These are phyloP conservation scores for Eustalomyia histrio DNA, from an alignment of 2,888 invertebrate genomes.

Conservation along the genomic window DNA sequence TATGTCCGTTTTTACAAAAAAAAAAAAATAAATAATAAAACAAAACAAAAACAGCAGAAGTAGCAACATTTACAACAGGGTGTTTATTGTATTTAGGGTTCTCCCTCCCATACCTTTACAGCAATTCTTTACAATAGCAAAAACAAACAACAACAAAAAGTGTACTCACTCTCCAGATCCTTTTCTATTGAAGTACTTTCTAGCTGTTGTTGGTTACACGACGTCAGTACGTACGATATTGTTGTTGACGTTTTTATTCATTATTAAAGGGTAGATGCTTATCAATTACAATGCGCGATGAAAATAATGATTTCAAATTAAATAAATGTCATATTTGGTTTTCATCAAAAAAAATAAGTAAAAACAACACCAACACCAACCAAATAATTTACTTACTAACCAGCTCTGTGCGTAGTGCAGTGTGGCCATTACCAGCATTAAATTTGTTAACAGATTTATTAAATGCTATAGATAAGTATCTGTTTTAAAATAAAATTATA, in stretches of 20 bases:
- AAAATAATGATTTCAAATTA: constrained; percentile 79
- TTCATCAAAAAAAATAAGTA: constrained; percentile 70
- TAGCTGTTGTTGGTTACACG: constrained; percentile 30
- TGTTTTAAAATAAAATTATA: neutral
- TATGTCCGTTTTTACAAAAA: constrained; percentile 42
- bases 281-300: constrained; percentile 76
- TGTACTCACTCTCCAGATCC: constrained; percentile 7
- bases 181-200: constrained; percentile 16
- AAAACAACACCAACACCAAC: neutral
- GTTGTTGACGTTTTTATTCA: constrained; percentile 15
- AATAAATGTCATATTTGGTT: constrained; percentile 78
- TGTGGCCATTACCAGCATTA: neutral
- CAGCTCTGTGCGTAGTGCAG: neutral
- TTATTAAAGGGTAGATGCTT: constrained; percentile 73
- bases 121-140: neutral
- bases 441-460: constrained; percentile 15
- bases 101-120: constrained; percentile 36
- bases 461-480: constrained; percentile 35
- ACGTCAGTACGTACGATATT: neutral
- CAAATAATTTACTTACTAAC: constrained; percentile 18
- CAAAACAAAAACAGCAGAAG: neutral
- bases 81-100: constrained; percentile 51
- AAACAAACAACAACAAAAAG: constrained; percentile 8
- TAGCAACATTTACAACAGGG: constrained; percentile 51
- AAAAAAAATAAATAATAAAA: constrained; percentile 6